These are phyloP conservation scores for Xenopus borealis DNA, from an alignment of 2,113 vertebrate species.

Conservation along the genomic window DNA sequence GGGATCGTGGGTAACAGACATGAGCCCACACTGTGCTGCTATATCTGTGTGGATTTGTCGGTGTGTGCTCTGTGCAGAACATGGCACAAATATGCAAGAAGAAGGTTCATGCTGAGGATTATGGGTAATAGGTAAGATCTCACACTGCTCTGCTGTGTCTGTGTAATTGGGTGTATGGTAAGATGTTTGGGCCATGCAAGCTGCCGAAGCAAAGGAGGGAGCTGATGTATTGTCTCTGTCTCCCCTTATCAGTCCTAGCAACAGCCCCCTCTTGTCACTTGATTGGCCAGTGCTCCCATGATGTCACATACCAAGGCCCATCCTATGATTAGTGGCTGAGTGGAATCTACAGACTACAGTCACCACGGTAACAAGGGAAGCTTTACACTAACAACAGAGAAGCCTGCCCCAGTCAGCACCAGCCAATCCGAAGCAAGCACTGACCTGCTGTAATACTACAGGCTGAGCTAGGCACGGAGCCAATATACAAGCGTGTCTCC, in stretches of 20 bases:
- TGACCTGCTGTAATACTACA: not conserved
- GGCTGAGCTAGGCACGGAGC: not conserved
- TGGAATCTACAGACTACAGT: constrained; percentile 16
- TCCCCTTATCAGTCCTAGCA: not conserved
- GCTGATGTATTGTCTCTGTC: too few relatives aligned
- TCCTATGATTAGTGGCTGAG: not conserved
- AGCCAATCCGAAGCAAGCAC: constrained; percentile 1
- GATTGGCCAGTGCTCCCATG: constrained; percentile 10
- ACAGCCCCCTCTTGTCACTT: not conserved
- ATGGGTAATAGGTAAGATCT: too few relatives aligned
- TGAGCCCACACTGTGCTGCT: too few relatives aligned
- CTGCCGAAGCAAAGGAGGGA: too few relatives aligned
- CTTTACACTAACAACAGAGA: constrained; percentile 13
- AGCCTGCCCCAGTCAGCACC: not conserved
- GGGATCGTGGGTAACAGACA: too few relatives aligned
- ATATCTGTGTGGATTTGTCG: too few relatives aligned
- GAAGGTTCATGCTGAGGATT: too few relatives aligned
- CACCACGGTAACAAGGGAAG: constrained; percentile 39
- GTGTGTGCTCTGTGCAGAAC: too few relatives aligned
- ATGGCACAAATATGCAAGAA: too few relatives aligned
- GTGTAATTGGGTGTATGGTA: not conserved
- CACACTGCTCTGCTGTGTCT: too few relatives aligned
- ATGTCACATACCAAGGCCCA: not conserved
- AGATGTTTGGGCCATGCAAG: too few relatives aligned
- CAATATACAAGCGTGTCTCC: not conserved